Evolutionary conservation across 2,797 vertebrate genomes (phyloP), one percentile per base, ranked within the genome.

Genomic region (Hydrolagus colliei): DNA sequence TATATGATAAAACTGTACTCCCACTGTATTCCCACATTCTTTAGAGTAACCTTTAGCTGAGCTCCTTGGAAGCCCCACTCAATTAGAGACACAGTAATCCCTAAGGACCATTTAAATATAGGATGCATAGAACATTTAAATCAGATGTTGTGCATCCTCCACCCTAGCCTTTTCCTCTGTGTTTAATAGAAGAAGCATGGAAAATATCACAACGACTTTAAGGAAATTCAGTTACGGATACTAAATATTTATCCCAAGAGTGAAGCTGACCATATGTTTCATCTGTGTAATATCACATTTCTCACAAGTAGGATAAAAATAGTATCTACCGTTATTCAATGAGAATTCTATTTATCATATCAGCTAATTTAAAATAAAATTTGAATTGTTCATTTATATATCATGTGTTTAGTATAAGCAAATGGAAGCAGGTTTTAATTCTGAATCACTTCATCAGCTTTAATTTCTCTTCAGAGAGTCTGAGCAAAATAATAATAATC

Each of bases 1-100:
- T 52, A 6, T 52, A 52, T 52, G 41, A 52, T 52, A 79, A 7
- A 0, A 13, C 8, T 63, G n/a, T 22, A 62, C 77, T 65, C 79
- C 79, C 79, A 67, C 79, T 61, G 35, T 3, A 67, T 68, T 67
- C 78, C 63, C 78, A 82, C 62, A 67, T 67, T 80, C 22, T 16
- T 13, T 22, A 16, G 63, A 27, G 75, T 77, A 59, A 77, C 41
- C 52, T 77, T 61, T 8, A 27, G 0, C 12, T 11, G 22, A 32
- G 22, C 12, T 67, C 63, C 65, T 13, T 68, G 78, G 27, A 82
- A 82, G 3, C 10, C 78, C 63, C 14, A 18, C 67, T 18, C 78
- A 82, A 14, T 63, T 13, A 18, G 12, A 20, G 14, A 9, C 62
- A 65, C 16, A 27, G 6, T 14, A 8, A 27, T 32, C 78, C 78